Base-by-base conservation (phyloP, 2,797 vertebrate genomes). In the Galagoides demidoff region DNA sequence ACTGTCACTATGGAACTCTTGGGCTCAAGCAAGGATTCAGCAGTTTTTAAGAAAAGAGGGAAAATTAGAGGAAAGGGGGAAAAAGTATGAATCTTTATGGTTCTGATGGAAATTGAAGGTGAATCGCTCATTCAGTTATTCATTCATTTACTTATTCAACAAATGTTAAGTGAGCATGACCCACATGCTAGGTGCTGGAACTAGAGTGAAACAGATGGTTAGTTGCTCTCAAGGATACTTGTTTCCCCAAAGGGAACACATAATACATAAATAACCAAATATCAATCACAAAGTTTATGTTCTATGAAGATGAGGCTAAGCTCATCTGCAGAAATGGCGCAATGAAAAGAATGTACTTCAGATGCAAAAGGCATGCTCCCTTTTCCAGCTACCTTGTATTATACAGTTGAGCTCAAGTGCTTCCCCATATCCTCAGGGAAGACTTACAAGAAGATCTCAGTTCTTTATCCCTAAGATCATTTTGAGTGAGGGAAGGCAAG, bases 1-100 rank as follows among this genome's bases (percentile, higher is more conserved):
- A n/a, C 64, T 66, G 64, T 31, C 7, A n/a, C 64, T 14, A 13
- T 66, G 0, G 7, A n/a, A n/a, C 64, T 66, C 64, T 31, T n/a
- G 31, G 16, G 7, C 64, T n/a, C 64, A 66, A 31, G 64, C 31
- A 66, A 20, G 10, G 27, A 39, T 27, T 31, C 25, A 37, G 27
- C 7, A 23, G 25, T 73, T 73, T 85, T 89, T 85, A 27, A 68
- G 57, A 89, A 89, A 93, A 10, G 23, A 83, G 78, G 37, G 19
- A 13, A 77, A 59, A 59, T 45, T 0, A 3, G 23, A 70, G 16
- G 55, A 39, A 78, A 84, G 23, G n/a, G 29, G 37, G 17, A 20
- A 43, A 17, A n/a, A 25, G 3, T 39, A 5, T 20, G 13, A 7
- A 3, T 64, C 61, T 22, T n/a, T 79, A 25, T 81, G 27, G 68